phyloP scores from a whole-genome alignment of 2,113 vertebrate species.

The Miniopterus natalensis region DNA sequence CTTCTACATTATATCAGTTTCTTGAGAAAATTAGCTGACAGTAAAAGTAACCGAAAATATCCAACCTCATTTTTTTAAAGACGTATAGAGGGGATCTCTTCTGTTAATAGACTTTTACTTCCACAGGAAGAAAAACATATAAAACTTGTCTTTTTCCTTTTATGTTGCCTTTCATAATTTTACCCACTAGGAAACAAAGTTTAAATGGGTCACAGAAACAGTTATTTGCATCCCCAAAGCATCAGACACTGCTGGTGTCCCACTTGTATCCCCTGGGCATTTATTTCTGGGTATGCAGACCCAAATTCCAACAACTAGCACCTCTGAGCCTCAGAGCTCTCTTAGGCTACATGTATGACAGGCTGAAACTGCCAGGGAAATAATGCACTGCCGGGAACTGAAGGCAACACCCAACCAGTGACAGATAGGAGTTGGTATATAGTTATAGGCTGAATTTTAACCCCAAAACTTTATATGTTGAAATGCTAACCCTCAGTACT shows the following conservation, averaged over 20 bases:
- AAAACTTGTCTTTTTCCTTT: not conserved
- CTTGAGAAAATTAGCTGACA: conserved; percentile 36
- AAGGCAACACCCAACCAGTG: not conserved
- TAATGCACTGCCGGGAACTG: not conserved
- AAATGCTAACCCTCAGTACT: not conserved
- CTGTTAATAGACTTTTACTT: not conserved
- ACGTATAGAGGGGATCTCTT: not conserved
- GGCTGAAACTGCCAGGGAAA: not conserved
- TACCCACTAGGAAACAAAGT: not conserved
- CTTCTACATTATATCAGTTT: conserved; percentile 34
- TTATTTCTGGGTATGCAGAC: not conserved
- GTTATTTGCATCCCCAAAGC: not conserved
- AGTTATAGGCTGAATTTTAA: not conserved
- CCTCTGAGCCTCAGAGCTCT: not conserved
- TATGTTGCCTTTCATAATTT: not conserved
- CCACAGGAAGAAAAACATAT: not conserved
- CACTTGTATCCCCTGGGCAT: not conserved
- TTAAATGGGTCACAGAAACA: not conserved
- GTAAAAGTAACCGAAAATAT: not conserved
- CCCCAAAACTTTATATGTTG: not conserved
- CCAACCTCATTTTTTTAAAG: not conserved
- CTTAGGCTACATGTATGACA: not conserved
- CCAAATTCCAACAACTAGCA: not conserved
- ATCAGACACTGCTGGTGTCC: not conserved
- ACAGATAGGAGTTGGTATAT: not conserved